phyloP scores from a whole-genome alignment of 2,888 invertebrate species.

The Dasypolia templi region DNA sequence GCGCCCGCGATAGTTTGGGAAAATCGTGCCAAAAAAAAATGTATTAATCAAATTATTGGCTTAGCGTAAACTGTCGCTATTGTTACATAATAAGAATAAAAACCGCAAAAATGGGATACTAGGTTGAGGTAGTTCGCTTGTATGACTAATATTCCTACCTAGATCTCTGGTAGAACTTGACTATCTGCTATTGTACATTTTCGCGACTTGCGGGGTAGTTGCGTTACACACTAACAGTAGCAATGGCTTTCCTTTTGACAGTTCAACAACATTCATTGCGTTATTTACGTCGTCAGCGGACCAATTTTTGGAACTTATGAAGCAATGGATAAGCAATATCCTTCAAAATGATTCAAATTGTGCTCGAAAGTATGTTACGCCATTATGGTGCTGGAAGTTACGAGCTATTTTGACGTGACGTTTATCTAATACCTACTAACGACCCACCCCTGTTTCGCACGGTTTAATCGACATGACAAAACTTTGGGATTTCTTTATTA shows the following conservation, averaged over 20 bases:
- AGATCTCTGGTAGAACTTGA: slow-evolving; percentile 3
- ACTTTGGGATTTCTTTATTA: background rate
- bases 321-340: no score
- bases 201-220: background rate
- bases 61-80: slow-evolving; percentile 44
- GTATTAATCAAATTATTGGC: slow-evolving; percentile 57
- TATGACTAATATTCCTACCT: slow-evolving; percentile 24
- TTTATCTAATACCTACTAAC: background rate
- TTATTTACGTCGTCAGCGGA: no score
- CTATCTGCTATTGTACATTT: background rate
- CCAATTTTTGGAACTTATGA: no score
- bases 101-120: slow-evolving; percentile 43
- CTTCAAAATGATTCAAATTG: no score
- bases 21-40: slow-evolving; percentile 49
- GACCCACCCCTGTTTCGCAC: background rate
- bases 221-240: no score
- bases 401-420: background rate
- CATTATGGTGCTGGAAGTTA: no score
- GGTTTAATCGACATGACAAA: background rate
- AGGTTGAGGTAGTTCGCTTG: slow-evolving; percentile 36
- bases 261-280: no score
- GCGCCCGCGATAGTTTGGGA: slow-evolving; percentile 30
- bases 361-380: no score
- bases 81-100: slow-evolving; percentile 39
- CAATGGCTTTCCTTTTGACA: no score